Conservation (phyloP, 2,113 vertebrate genomes). For the Jaculus jaculus region DNA sequence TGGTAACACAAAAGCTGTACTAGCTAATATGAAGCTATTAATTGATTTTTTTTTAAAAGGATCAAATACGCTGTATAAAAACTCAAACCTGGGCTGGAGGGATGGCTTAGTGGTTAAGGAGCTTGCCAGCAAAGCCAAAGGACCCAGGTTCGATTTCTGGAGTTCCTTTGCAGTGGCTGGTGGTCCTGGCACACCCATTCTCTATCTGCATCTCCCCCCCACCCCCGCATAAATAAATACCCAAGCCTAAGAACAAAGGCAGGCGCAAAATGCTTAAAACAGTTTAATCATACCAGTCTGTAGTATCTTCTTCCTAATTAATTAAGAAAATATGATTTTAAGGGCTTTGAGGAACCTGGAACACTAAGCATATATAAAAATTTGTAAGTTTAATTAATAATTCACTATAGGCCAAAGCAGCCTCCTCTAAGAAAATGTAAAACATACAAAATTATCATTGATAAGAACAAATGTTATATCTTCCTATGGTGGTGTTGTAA, state of each 20-base stretch:
- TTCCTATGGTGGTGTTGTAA: not conserved
- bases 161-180: no score
- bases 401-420: not conserved
- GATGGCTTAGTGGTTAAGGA: no score
- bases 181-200: no score
- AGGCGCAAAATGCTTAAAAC: not conserved
- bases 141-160: no score
- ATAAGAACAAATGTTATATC: not conserved
- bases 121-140: no score
- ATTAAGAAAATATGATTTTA: slow-evolving; percentile 3
- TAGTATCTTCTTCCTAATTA: not conserved
- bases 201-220: no score
- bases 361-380: not conserved
- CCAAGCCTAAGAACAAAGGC: slow-evolving; percentile 8
- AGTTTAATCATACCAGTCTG: not conserved
- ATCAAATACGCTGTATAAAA: not conserved
- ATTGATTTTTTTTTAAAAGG: slow-evolving; percentile 9
- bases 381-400: not conserved
- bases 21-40: slow-evolving; percentile 5
- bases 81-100: not conserved
- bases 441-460: not conserved
- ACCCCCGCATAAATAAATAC: no score
- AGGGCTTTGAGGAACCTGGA: not conserved
- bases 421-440: not conserved
- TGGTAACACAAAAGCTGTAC: not conserved